Percentiles rank a stretch among this genome's conserved stretches.
Conservation (phyloP, 2,888 invertebrate species). For the Carabus problematicus region DNA sequence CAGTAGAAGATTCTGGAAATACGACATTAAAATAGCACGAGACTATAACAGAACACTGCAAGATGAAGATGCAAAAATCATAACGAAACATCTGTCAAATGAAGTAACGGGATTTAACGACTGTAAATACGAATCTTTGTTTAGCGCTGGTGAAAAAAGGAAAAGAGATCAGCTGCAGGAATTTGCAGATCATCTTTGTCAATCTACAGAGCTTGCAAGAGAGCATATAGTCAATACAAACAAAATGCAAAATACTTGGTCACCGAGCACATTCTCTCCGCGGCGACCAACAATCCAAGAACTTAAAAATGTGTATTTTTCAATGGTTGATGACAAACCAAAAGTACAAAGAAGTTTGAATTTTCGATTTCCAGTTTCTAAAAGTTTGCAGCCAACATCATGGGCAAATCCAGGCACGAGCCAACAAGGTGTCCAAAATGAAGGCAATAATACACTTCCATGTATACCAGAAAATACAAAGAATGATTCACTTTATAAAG, state of each 20-base stretch:
- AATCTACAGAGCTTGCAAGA: constrained; percentile 50
- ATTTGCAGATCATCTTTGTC: constrained; percentile 45
- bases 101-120: constrained; percentile 52
- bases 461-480: constrained; percentile 18
- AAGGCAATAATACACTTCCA: constrained; percentile 10
- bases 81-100: constrained; percentile 52
- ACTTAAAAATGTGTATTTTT: constrained; percentile 46
- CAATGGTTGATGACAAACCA: constrained; percentile 44
- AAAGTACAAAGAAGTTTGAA: constrained; percentile 34
- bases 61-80: constrained; percentile 52
- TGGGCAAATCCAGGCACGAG: neutral
- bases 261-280: constrained; percentile 48
- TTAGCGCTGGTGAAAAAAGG: constrained; percentile 19
- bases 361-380: constrained; percentile 1
- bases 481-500: neutral
- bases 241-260: constrained; percentile 51
- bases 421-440: constrained; percentile 5
- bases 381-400: neutral
- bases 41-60: constrained; percentile 63
- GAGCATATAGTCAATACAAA: constrained; percentile 46
- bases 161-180: constrained; percentile 26
- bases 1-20: constrained; percentile 66
- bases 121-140: constrained; percentile 8
- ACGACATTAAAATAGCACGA: constrained; percentile 68
- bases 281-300: constrained; percentile 48